Evolutionary conservation across 2,888 invertebrate species (phyloP), one percentile per base, ranked within the genome.

Genomic region (Hedya salicella): DNA sequence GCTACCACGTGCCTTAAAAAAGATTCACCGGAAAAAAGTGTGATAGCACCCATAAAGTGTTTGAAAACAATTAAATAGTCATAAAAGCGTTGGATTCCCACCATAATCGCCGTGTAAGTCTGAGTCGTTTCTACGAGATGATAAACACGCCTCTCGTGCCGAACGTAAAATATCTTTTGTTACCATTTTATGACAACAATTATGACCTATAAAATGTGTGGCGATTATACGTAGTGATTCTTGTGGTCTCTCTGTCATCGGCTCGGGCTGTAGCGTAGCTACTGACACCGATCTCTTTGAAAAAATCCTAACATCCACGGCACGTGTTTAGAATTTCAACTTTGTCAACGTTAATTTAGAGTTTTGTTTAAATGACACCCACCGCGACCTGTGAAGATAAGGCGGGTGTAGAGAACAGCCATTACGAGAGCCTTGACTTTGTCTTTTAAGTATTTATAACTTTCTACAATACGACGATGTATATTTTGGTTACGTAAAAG

Each of bases 141-240:
- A 90, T 89, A 89, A 87, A 91, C 86, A 85, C 81, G 79, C 78
- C 83, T 89, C 89, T 89, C 88, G 89, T 89, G 88, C 87, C 82
- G 86, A 86, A 87, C 88, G 85, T 91, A 89, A 92, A 91, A 88
- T 83, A 88, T 88, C 86, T 90, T 91, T 91, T 91, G 91, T 91
- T 90, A 89, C 88, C 82, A 89, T 90, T 92, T 92, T 91, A 92
- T 87, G 89, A 89, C 89, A 90, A 89, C 91, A 91, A 92, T 91
- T 92, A 92, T 87, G 91, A 90, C 85, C 91, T 85, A 91, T 92
- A 91, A 92, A 91, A 89, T 86, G 83, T 88, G 88, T 88, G 88
- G 85, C 86, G 88, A 89, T 90, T 90, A 91, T 91, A 87, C 84
- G 86, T 85, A 86, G 85, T 87, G 84, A 90, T 89, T 88, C 87